Evolutionary conservation across 2,797 vertebrate genomes (phyloP).

Genomic region (Caiman crocodilus): DNA sequence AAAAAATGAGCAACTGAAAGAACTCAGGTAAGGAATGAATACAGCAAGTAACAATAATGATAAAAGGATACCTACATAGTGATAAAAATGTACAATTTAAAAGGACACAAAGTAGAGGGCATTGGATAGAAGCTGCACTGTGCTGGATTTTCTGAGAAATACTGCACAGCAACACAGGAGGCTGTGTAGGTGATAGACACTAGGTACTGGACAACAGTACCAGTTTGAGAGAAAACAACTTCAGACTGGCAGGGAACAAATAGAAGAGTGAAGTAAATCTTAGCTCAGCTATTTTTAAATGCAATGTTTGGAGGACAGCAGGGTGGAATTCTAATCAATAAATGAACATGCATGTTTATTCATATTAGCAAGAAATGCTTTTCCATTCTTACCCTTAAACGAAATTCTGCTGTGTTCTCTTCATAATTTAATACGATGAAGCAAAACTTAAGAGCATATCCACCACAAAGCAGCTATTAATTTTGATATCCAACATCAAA

Average conservation of each 20-base stretch:
- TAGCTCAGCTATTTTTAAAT: neutral
- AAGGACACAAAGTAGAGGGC: too few relatives aligned
- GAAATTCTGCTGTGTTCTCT: too few relatives aligned
- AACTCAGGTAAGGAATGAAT: neutral
- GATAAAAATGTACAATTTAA: too few relatives aligned
- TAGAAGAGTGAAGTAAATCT: neutral
- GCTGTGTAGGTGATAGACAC: neutral
- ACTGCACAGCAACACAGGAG: neutral
- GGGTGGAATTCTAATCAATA: neutral
- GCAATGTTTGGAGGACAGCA: neutral
- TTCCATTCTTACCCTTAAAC: neutral
- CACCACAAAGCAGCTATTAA: neutral
- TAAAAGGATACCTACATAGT: neutral
- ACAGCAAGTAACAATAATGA: neutral
- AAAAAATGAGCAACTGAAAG: conserved; percentile 3
- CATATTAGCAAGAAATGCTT: neutral
- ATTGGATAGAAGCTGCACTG: neutral
- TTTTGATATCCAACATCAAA: neutral
- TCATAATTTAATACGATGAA: neutral
- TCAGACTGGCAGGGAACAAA: neutral
- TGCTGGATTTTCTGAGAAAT: neutral
- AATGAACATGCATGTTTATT: neutral
- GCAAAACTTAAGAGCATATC: neutral
- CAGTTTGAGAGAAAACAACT: neutral
- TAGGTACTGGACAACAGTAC: neutral